These are phyloP conservation scores for Homalodisca vitripennis DNA, from an alignment of 1,140 invertebrate genomes.

Conservation along the genomic window DNA sequence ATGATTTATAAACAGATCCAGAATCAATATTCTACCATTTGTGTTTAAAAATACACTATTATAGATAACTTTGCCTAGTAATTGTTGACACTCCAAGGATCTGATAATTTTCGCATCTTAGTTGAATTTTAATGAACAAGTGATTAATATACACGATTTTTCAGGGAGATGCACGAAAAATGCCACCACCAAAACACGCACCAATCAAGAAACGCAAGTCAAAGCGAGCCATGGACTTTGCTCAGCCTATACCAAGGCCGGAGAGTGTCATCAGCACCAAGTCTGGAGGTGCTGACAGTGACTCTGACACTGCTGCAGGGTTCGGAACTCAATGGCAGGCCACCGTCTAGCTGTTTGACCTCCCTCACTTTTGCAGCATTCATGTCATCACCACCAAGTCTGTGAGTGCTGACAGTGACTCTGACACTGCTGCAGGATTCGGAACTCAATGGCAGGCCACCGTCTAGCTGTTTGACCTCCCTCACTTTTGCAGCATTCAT, in stretches of 20 bases:
- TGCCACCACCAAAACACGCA: constrained; percentile 67
- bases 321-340: constrained; percentile 71
- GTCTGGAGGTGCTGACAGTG: constrained; percentile 64
- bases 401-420: constrained; percentile 67
- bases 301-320: constrained; percentile 78
- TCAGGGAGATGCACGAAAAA: constrained; percentile 49
- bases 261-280: constrained; percentile 53
- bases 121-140: too few relatives aligned
- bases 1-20: too few relatives aligned
- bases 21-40: too few relatives aligned
- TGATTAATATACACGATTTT: constrained; percentile 21
- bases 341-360: constrained; percentile 31
- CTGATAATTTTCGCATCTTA: too few relatives aligned
- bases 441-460: constrained; percentile 64
- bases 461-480: constrained; percentile 10
- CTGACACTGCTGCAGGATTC: constrained; percentile 79
- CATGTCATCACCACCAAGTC: constrained; percentile 56
- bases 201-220: constrained; percentile 61
- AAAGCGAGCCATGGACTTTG: constrained; percentile 59
- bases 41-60: too few relatives aligned
- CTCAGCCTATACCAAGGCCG: constrained; percentile 47
- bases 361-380: not conserved
- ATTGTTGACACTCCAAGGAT: too few relatives aligned
- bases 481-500: too few relatives aligned
- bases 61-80: too few relatives aligned